A percentile compares a stretch with the other conserved stretches of the same genome.
Conservation (phyloP, 2,888 invertebrate genomes). For the Palloptera scutellata region DNA sequence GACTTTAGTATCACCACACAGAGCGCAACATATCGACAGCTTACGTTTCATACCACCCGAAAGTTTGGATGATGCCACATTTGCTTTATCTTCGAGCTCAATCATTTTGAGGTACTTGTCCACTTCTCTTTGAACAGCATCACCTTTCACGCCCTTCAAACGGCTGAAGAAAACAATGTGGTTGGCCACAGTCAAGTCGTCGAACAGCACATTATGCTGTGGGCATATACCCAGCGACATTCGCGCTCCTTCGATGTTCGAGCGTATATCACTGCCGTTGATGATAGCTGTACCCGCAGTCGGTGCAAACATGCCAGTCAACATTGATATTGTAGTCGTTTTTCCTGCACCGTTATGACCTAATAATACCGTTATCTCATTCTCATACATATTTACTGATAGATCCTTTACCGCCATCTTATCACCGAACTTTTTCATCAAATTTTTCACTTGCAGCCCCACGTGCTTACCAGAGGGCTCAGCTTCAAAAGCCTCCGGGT, state of each 20-base stretch:
- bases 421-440: constrained; percentile 71
- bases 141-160: constrained; percentile 71
- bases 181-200: constrained; percentile 81
- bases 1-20: constrained; percentile 78
- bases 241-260: constrained; percentile 71
- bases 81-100: constrained; percentile 73
- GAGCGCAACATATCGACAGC: constrained; percentile 77
- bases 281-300: constrained; percentile 75
- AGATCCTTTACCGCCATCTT: constrained; percentile 74
- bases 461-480: constrained; percentile 63
- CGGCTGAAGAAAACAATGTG: constrained; percentile 84
- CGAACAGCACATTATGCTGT: constrained; percentile 86
- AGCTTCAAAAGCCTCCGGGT: constrained; percentile 50
- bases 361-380: constrained; percentile 87
- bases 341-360: constrained; percentile 89
- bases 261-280: constrained; percentile 75
- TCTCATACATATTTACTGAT: constrained; percentile 84
- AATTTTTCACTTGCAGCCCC: constrained; percentile 69
- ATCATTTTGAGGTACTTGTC: constrained; percentile 71
- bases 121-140: constrained; percentile 69
- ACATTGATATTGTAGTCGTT: constrained; percentile 92
- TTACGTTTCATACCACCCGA: constrained; percentile 84
- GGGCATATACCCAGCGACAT: constrained; percentile 82
- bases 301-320: constrained; percentile 79
- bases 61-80: constrained; percentile 68